A percentile compares a stretch with the other conserved stretches of the same genome.
Conservation (phyloP, 1,140 invertebrate genomes). For the Drosophila pallidifrons region DNA sequence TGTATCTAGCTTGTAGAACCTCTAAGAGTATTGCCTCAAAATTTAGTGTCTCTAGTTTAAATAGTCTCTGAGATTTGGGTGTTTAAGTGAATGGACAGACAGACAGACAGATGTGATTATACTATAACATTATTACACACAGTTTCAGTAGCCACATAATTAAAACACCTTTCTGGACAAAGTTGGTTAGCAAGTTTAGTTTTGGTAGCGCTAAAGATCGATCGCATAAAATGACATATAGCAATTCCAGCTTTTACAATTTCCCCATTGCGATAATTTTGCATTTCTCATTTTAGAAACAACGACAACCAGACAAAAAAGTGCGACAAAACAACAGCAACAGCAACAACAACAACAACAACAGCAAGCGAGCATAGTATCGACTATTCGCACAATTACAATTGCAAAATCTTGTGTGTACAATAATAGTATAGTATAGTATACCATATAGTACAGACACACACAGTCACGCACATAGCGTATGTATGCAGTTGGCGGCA, state of each 20-base stretch:
- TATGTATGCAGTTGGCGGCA: conserved; percentile 30
- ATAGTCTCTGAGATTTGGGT: too few species aligned
- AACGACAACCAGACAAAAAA: neutral
- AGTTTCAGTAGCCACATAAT: too few species aligned
- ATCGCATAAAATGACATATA: conserved; percentile 1
- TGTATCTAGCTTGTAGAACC: too few species aligned
- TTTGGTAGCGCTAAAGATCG: neutral
- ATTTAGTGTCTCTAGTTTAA: too few species aligned
- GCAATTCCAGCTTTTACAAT: conserved; percentile 23
- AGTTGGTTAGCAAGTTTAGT: neutral
- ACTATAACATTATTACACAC: too few species aligned
- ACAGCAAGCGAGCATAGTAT: conserved; percentile 10
- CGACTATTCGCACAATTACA: conserved; percentile 22
- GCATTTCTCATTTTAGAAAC: conserved; percentile 42
- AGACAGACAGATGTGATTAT: too few species aligned
- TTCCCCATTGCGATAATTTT: conserved; percentile 4
- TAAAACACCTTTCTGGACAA: too few species aligned
- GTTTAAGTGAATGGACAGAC: too few species aligned
- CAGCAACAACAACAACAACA: conserved; percentile 13
- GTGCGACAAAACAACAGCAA: conserved; percentile 14
- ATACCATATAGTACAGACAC: conserved; percentile 5
- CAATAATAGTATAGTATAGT: neutral
- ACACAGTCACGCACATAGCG: neutral
- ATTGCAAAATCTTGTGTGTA: conserved; percentile 11
- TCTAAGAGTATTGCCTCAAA: too few species aligned